phyloP scores from a whole-genome alignment of 2,888 invertebrate species.

The Danaus chrysippus region DNA sequence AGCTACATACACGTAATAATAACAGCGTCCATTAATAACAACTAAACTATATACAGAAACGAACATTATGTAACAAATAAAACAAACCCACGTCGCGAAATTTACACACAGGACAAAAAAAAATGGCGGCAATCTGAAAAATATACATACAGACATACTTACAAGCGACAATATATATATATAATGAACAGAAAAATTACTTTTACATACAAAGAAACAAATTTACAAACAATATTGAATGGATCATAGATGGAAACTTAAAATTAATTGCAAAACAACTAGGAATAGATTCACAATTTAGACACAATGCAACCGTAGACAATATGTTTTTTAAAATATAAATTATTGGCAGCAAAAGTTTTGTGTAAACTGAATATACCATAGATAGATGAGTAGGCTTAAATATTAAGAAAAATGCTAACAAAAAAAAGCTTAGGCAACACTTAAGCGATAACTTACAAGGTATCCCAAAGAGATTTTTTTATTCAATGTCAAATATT shows the following conservation, averaged over 20 bases:
- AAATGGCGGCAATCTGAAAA: constrained; percentile 58
- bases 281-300: constrained; percentile 38
- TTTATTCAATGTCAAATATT: background rate
- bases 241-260: too few species aligned
- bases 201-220: too few species aligned
- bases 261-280: too few species aligned
- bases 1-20: constrained; percentile 49
- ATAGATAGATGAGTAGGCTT: constrained; percentile 54
- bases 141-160: constrained; percentile 72
- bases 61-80: too few species aligned
- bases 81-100: constrained; percentile 28
- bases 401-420: constrained; percentile 68
- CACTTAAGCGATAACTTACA: constrained; percentile 63
- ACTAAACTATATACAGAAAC: constrained; percentile 56
- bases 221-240: too few species aligned
- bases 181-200: constrained; percentile 38
- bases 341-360: constrained; percentile 34
- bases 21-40: too few species aligned
- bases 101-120: constrained; percentile 64
- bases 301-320: constrained; percentile 32
- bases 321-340: constrained; percentile 27
- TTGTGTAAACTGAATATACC: constrained; percentile 35
- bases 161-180: constrained; percentile 61
- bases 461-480: constrained; percentile 54
- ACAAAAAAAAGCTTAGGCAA: constrained; percentile 74